These are phyloP conservation scores for Litocranius walleri DNA, from an alignment of 2,113 vertebrate species.

Conservation along the genomic window DNA sequence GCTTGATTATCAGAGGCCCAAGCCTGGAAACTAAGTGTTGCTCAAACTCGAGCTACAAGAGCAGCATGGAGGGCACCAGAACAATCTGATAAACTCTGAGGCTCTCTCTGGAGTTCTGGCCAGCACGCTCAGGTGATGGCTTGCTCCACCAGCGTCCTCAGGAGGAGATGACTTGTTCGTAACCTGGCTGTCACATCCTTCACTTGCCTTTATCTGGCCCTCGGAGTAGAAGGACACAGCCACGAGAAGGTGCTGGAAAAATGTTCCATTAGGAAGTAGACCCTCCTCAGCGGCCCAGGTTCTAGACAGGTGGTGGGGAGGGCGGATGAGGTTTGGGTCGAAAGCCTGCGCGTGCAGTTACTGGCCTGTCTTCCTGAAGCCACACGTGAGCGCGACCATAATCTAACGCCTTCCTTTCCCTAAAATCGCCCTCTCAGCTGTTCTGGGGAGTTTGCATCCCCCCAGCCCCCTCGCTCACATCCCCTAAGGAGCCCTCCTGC, in stretches of 20 bases:
- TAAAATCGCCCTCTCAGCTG: neutral
- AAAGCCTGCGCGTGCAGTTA: neutral
- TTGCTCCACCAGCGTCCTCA: neutral
- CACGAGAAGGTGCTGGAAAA: neutral
- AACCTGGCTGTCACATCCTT: neutral
- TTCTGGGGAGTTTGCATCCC: neutral
- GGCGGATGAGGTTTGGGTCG: neutral
- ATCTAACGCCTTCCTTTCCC: accelerated
- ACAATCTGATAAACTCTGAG: accelerated
- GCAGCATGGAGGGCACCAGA: accelerated
- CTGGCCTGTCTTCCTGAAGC: neutral
- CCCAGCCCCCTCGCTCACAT: neutral
- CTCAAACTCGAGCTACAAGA: neutral
- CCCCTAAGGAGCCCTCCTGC: neutral
- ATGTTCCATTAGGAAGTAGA: accelerated
- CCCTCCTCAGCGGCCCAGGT: neutral
- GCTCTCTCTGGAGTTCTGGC: accelerated
- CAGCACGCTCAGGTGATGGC: accelerated
- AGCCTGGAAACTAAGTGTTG: neutral
- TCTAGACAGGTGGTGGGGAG: accelerated
- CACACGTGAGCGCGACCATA: accelerated
- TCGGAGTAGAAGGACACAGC: neutral
- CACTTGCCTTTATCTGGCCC: neutral
- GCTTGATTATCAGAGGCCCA: neutral
- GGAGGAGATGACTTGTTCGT: accelerated